phyloP scores from a whole-genome alignment of 2,797 vertebrate genomes.

The Gymnopithys bicolor region DNA sequence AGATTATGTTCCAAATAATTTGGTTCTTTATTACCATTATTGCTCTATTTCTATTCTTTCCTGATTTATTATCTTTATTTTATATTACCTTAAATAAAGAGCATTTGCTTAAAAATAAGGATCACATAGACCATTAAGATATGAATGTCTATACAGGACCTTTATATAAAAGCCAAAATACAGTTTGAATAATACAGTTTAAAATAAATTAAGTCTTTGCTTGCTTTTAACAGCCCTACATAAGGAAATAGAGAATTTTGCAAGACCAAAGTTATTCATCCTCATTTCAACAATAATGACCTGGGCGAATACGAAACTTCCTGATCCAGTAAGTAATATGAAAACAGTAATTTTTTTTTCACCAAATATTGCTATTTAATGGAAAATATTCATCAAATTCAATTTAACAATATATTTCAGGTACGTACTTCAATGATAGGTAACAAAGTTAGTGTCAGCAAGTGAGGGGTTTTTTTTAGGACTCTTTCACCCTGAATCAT shows the following conservation, averaged over 20 bases:
- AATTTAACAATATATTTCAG: not conserved
- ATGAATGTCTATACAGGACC: not conserved
- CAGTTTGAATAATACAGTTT: not conserved
- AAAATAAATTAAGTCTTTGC: not conserved
- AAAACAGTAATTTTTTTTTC: not conserved
- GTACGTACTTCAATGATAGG: not conserved
- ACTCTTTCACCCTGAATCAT: not conserved
- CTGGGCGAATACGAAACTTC: conserved; percentile 85
- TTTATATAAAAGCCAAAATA: not conserved
- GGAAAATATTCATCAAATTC: not conserved
- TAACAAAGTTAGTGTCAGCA: not conserved
- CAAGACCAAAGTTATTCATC: conserved; percentile 86
- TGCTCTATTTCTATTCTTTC: not conserved
- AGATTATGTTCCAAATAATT: not conserved
- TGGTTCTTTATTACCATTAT: not conserved
- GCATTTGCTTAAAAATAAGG: not conserved
- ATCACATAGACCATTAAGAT: not conserved
- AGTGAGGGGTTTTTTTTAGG: not conserved
- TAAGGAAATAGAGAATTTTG: conserved; percentile 76
- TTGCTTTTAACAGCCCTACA: conserved; percentile 81
- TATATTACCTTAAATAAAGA: not conserved
- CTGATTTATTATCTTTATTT: not conserved
- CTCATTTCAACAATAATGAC: conserved; percentile 93
- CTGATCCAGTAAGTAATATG: conserved; percentile 81
- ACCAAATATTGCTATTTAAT: not conserved